Percentiles rank a stretch among this genome's conserved stretches.
Conservation (phyloP, 2,888 invertebrate species). For the Eurytoma adleriae region DNA sequence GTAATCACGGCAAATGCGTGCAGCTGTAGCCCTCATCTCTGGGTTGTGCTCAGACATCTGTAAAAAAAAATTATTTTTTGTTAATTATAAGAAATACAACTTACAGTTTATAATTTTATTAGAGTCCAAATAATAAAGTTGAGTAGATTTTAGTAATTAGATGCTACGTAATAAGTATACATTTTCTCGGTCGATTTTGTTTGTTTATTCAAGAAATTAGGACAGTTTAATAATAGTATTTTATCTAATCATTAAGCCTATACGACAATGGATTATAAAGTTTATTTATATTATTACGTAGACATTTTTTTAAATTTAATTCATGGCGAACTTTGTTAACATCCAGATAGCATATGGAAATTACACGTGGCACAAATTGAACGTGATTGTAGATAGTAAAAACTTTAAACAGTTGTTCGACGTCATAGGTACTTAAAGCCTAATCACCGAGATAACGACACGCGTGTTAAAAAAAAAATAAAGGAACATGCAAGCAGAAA, state of each 20-base stretch:
- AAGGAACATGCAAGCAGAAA: background rate
- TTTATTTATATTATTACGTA: no score
- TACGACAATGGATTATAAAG: no score
- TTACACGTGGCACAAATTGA: no score
- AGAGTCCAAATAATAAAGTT: background rate
- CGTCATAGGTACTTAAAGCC: background rate
- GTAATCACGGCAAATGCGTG: constrained; percentile 92
- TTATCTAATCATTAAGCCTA: no score
- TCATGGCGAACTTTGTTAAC: no score
- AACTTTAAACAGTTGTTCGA: background rate
- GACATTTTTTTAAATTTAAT: no score
- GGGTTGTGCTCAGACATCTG: constrained; percentile 83
- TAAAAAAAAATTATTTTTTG: constrained; percentile 58
- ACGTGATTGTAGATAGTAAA: background rate
- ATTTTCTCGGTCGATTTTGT: no score
- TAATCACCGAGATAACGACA: background rate
- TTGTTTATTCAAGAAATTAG: no score
- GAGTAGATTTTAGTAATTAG: background rate
- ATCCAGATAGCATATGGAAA: no score
- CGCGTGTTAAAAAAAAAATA: background rate
- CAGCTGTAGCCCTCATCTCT: constrained; percentile 90
- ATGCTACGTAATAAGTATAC: no score
- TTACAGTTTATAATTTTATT: background rate
- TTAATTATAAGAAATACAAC: background rate
- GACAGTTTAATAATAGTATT: no score